Percentiles rank a stretch among this genome's conserved stretches.
Conservation (phyloP, 1,140 invertebrate species). For the Harpegnathos saltator region DNA sequence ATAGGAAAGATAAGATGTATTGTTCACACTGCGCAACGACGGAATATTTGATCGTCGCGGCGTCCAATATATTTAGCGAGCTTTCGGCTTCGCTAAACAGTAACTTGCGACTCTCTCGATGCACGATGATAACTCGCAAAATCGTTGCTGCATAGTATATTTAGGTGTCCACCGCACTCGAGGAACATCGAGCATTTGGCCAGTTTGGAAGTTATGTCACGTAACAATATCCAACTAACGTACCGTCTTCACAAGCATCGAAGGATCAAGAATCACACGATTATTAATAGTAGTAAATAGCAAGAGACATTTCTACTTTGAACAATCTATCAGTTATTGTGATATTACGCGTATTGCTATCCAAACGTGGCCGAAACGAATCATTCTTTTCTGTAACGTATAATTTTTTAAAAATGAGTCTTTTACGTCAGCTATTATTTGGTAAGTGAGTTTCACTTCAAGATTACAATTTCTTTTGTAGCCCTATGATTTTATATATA, state of each 20-base stretch:
- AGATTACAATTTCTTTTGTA: neutral
- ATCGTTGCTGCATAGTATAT: conserved; percentile 19
- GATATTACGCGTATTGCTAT: conserved; percentile 4
- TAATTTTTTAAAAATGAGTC: conserved; percentile 24
- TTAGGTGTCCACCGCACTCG: conserved; percentile 18
- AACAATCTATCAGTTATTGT: neutral
- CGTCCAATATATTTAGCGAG: conserved; percentile 72
- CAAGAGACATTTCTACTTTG: neutral
- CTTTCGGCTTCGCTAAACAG: conserved; percentile 69
- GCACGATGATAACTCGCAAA: conserved; percentile 55
- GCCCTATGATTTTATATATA: neutral
- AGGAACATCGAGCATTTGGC: conserved; percentile 42
- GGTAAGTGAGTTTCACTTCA: conserved; percentile 67
- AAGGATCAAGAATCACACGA: conserved; percentile 62
- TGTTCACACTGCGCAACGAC: conserved; percentile 51
- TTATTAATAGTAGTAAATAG: conserved; percentile 55
- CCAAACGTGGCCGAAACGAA: neutral
- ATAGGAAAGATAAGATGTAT: conserved; percentile 31
- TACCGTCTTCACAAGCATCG: conserved; percentile 69
- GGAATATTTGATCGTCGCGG: conserved; percentile 62
- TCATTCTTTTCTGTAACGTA: neutral
- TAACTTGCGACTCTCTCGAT: conserved; percentile 66
- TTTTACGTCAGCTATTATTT: conserved; percentile 66
- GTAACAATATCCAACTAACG: conserved; percentile 52
- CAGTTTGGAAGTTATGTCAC: conserved; percentile 76